These are phyloP conservation scores for Dendrocincla tyrannina DNA, from an alignment of 2,797 vertebrate species.

Conservation along the genomic window DNA sequence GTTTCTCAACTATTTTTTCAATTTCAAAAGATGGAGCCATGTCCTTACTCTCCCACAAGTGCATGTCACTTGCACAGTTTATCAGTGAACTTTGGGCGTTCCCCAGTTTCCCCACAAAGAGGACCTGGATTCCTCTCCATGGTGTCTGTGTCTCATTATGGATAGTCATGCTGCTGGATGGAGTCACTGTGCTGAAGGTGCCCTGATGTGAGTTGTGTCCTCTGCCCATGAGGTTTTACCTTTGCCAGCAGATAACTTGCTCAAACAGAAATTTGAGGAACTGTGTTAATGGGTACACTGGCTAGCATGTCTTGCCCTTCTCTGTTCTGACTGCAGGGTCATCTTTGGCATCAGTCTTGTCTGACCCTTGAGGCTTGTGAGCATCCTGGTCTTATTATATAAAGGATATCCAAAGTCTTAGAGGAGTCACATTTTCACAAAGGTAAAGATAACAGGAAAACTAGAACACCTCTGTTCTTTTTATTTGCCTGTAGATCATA, in stretches of 20 bases:
- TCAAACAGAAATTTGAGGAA: background rate
- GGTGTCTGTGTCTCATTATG: background rate
- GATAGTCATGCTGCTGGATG: background rate
- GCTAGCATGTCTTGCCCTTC: background rate
- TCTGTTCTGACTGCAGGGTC: background rate
- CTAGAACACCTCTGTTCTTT: background rate
- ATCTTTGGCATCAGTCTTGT: background rate
- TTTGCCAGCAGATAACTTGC: background rate
- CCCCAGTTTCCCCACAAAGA: background rate
- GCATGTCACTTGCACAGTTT: rapidly evolving
- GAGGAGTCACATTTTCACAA: background rate
- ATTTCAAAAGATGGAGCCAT: background rate
- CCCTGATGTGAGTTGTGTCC: background rate
- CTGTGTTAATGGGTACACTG: background rate
- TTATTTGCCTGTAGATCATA: background rate
- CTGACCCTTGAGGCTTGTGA: background rate
- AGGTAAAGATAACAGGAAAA: background rate
- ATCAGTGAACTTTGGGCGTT: rapidly evolving
- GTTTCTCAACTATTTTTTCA: background rate
- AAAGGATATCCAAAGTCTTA: background rate
- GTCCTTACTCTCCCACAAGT: background rate
- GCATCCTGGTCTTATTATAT: background rate
- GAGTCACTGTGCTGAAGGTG: background rate
- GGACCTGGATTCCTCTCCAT: background rate
- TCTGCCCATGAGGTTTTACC: background rate